Percentiles rank a stretch among this genome's conserved stretches.
These are phyloP conservation scores for Stegophylla sp. DNA, from an alignment of 2,888 invertebrate species.

Conservation along the genomic window DNA sequence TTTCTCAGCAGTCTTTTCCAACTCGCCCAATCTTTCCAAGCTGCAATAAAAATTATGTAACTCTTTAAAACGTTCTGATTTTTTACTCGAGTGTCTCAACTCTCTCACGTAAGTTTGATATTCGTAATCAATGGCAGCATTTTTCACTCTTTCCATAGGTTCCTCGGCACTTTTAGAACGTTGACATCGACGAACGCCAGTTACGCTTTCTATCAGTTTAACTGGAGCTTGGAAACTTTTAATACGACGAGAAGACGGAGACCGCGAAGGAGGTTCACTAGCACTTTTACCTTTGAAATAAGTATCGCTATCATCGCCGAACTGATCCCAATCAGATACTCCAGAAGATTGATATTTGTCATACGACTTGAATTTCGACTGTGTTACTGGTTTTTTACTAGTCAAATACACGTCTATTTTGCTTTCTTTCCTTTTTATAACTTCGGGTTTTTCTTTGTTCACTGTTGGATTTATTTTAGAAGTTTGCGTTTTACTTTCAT, in stretches of 20 bases:
- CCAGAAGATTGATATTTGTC: conserved; percentile 67
- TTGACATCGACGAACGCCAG: conserved; percentile 65
- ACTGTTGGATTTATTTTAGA: conserved; percentile 13
- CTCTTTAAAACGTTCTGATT: conserved; percentile 82
- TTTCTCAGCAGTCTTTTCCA: conserved; percentile 79
- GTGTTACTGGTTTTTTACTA: conserved; percentile 75
- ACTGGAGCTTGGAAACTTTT: conserved; percentile 67
- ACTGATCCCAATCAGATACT: conserved; percentile 62
- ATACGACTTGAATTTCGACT: conserved; percentile 75
- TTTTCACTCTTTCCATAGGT: conserved; percentile 61
- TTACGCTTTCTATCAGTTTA: conserved; percentile 65
- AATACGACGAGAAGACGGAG: conserved; percentile 74
- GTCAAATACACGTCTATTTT: conserved; percentile 72
- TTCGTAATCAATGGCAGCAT: conserved; percentile 64
- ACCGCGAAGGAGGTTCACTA: conserved; percentile 72
- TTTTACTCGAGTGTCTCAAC: conserved; percentile 71
- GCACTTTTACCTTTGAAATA: conserved; percentile 68
- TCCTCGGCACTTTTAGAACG: conserved; percentile 66
- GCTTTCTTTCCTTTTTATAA: conserved; percentile 65
- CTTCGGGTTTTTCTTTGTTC: conserved; percentile 66
- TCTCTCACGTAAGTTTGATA: conserved; percentile 75
- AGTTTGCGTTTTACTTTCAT: conserved; percentile 3
- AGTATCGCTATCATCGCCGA: conserved; percentile 49
- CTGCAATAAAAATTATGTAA: conserved; percentile 84
- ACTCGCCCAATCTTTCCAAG: conserved; percentile 81